Evolutionary conservation across 2,888 invertebrate genomes (phyloP), one percentile per base, ranked within the genome.

Genomic region (Dolichomitus sp.): DNA sequence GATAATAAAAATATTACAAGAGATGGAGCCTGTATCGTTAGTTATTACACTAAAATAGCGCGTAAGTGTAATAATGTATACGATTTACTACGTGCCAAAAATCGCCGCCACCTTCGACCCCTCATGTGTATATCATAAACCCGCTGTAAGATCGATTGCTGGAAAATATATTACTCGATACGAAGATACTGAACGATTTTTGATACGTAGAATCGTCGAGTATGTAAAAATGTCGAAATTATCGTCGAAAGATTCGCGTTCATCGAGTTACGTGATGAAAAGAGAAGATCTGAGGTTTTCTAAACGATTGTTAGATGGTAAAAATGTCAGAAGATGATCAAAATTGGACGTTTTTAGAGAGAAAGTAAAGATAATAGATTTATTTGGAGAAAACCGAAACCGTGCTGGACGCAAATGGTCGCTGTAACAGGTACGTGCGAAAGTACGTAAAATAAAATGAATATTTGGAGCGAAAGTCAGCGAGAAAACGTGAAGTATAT

Each of bases 1-100:
- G 91, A 92, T 93, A 92, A 92, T 93, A 93, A 93, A 93, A 93
- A 93, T 93, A 93, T 93, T 92, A 93, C 92, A 93, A 92, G 92
- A 93, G 91, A 92, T 92, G 91, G 91, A 92, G 92, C 91, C 89
- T 90, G 88, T 91, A 89, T 88, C 89, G 84, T 89, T 91, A 89
- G 87, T 85, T 83, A 75, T 84, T 85, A 87, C 86, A 74, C 86
- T 88, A 87, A 81, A 80, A 75, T 87, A 87, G 85, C 85, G 87
- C 79, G 80, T 84, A 48, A 76, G 83, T 83, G 80, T 83, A 77
- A 83, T 80, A 72, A 81, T 72, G 37, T 72, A 66, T 76, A 81
- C 81, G 84, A 80, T 19, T 76, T 48, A 72, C 83, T 85, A 81
- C 86, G 85, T 84, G 52, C 80, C 86, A 82, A 86, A 85, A 86